Base-by-base conservation (phyloP, 2,113 vertebrate species). In the Shinisaurus crocodilurus region DNA sequence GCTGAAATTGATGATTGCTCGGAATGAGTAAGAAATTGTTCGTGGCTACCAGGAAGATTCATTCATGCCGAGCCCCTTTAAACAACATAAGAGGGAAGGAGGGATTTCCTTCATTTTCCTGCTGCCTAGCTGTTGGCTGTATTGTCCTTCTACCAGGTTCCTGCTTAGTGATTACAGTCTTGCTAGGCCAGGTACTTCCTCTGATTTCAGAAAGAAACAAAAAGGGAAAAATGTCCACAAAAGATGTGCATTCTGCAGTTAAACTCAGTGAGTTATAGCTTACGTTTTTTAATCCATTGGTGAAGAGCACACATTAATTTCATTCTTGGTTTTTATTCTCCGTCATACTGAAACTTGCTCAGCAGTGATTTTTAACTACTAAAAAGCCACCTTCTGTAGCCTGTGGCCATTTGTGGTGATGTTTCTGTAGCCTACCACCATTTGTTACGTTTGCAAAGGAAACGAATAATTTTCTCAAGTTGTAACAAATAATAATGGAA, bases 1-100 rank as follows among this genome's bases (percentile, higher is more conserved):
- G 95, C 96, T 94, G 94, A 97, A 97, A 95, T 91, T 96, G 96
- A 97, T 96, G 96, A 97, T 96, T 95, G 95, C 93, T 95, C 87
- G 86, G 95, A 95, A 96, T 95, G 94, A 96, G 94, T 91, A 95
- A 96, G 95, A 95, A 95, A 94, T 95, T 94, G 95, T 88, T 94
- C 95, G 95, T 94, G 94, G 95, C 94, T 91, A 93, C 92, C 70
- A 86, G 93, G 95, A 94, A 96, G 85, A 92, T 93, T 94, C 93
- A 93, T 96, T 95, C 93, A 88, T 1, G 37, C 96, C 89, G 86
- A 90, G 95, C 81, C 87, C 88, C 91, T 96, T 96, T 91, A 94
- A 91, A 92, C 94, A 94, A 92, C 88, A 77, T 90, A 77, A 86
- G 60, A 94, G 87, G 92, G 93, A 88, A 88, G 92, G 92, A 88